Base-by-base conservation (phyloP, 2,888 invertebrate genomes). In the Callyntrura sp. region DNA sequence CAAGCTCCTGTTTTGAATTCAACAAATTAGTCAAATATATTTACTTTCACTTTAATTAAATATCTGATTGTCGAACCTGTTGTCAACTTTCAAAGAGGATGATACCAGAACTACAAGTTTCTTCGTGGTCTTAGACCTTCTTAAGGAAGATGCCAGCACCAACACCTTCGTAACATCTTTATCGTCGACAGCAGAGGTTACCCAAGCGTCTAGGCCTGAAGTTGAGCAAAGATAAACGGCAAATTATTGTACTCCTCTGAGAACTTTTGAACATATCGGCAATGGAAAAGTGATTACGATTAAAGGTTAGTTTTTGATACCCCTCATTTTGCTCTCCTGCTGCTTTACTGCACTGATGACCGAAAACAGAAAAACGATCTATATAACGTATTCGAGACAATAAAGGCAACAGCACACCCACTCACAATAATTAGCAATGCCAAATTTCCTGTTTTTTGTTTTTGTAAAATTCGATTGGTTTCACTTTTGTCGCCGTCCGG, bases 121-220 rank as follows among this genome's bases (percentile, higher is more conserved):
- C 17, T 81, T 79, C 0, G 68, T 55, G 12, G 86, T 86, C 51
- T 68, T 20, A 4, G 60, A 14, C n/a, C 51, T 20, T 35, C 79
- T 11, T 5, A 86, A 23, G 25, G 86, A 86, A 8, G 57, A 65
- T 0, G 86, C 79, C 57, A 86, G 25, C 1, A 86, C 73, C 51
- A 86, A 43, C 0, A 62, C 65, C 12, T 51, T 62, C 3, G 68
- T 20, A 1, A 86, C 81, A 35, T 86, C 79, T 14, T 65, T 35
- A 6, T 82, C 82, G 0, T 78, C 83, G 17, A 83, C 62, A 3
- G 45, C 83, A 3, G 78, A 25, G 0, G 88, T 88, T 25, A 88
- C 88, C 88, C 88, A 88, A 20, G 83, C 83, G 6, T 88, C 88
- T 28, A 88, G n/a, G 0, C 84, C 84, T 85, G 11, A n/a, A n/a